Evolutionary conservation across 2,888 invertebrate species (phyloP), one percentile per base, ranked within the genome.

Genomic region (Leptura quadrifasciata): DNA sequence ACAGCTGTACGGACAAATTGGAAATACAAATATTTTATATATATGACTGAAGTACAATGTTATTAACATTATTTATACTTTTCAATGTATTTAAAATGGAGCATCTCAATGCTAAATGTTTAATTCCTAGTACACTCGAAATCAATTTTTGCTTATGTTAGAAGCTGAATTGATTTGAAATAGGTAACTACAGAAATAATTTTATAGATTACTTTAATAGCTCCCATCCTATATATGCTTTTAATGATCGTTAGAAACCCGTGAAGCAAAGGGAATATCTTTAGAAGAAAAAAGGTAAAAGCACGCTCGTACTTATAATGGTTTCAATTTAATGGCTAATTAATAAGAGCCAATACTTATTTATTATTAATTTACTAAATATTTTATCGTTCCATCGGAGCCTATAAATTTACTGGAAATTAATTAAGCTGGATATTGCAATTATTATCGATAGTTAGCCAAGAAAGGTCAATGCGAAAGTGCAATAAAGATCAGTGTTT

Each of bases 361-460:
- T 55, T 68, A 57, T 55, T 67, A 52, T 67, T 67, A 47, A 35
- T 18, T 67, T 67, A 52, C 21, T 52, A 52, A 21, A 27, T 9
- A n/a, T 52, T 10, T 52, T 52, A 21, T 67, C 65, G 20, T n/a
- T 65, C 39, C 8, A 63, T 31, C n/a, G 18, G 21, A 39, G 63
- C 39, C 63, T 27, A 67, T 67, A 67, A 52, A 67, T 54, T 54
- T 67, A 52, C 21, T 54, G 17, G 55, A 57, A 55, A 68, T 55
- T 68, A 68, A 68, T 68, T 55, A 57, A 27, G 35, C 18, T 31
- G 15, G 27, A 55, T 54, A 27, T 12, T 24, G 54, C 67, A 54
- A 55, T 52, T 52, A 55, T 24, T 57, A 68, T 68, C 31, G 55
- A 57, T 55, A 6, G 31, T 27, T 55, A 18, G 31, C 31, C 57